Evolutionary conservation across 1,140 invertebrate species (phyloP).

Genomic region (Eupeodes corollae): DNA sequence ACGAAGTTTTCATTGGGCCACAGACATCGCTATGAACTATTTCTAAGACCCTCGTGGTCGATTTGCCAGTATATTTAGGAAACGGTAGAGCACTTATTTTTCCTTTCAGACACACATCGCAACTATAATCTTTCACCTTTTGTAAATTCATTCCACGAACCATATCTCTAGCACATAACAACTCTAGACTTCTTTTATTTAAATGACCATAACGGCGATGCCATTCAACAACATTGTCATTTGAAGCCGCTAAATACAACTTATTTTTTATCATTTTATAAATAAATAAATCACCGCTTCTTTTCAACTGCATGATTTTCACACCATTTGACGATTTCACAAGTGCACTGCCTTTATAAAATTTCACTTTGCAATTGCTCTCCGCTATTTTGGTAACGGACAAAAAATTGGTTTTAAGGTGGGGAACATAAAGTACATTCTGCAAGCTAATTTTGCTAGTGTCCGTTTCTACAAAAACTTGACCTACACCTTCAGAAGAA

Average conservation of each 20-base stretch:
- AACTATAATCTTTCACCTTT: no score
- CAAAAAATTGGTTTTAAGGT: slow-evolving; percentile 3
- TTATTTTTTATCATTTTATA: background rate
- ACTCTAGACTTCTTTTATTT: slow-evolving; percentile 2
- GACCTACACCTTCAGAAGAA: background rate
- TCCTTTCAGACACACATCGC: background rate
- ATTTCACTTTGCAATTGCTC: background rate
- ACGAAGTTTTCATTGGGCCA: slow-evolving; percentile 25
- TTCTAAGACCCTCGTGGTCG: slow-evolving; percentile 20
- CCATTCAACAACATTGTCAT: background rate
- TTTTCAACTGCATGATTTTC: background rate
- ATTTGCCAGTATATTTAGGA: slow-evolving; percentile 3
- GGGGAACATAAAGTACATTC: slow-evolving; percentile 2
- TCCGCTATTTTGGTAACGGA: slow-evolving; percentile 2
- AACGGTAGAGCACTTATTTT: slow-evolving; percentile 2
- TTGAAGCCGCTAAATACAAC: background rate
- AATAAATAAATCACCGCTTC: background rate
- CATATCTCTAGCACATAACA: slow-evolving; percentile 1
- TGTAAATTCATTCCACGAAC: background rate
- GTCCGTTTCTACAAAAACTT: background rate
- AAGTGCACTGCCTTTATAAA: background rate
- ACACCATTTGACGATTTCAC: background rate
- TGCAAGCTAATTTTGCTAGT: background rate
- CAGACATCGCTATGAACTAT: slow-evolving; percentile 35
- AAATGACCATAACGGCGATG: slow-evolving; percentile 4